These are phyloP conservation scores for Samia ricini DNA, from an alignment of 1,140 invertebrate genomes.

Conservation along the genomic window DNA sequence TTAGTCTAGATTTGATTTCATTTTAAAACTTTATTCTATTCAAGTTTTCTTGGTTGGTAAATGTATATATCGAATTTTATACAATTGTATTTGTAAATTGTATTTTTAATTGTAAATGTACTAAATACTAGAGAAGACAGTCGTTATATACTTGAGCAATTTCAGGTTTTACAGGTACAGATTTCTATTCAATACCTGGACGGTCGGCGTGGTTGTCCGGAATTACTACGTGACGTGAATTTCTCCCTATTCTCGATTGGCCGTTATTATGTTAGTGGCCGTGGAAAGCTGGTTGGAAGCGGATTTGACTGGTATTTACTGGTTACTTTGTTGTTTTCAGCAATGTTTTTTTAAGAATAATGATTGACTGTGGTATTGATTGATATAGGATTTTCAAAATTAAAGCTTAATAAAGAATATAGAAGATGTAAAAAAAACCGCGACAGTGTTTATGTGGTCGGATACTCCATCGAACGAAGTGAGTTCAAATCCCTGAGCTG, in stretches of 20 bases:
- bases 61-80: not conserved
- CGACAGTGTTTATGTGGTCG: no score
- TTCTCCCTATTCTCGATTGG: slow-evolving; percentile 38
- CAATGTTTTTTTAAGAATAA: no score
- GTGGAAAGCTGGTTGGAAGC: slow-evolving; percentile 31
- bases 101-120: not conserved
- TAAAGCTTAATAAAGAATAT: no score
- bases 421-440: no score
- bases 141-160: not conserved
- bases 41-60: not conserved
- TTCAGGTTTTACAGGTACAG: slow-evolving; percentile 9
- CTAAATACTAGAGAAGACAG: no score
- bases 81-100: no score
- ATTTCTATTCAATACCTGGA: slow-evolving; percentile 34
- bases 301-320: slow-evolving; percentile 26
- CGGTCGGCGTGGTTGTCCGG: slow-evolving; percentile 1
- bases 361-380: no score
- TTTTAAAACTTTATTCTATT: not conserved
- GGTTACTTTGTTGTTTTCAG: not conserved
- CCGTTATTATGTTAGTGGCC: slow-evolving; percentile 47
- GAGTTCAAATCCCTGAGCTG: no score
- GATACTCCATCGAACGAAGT: no score
- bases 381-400: no score
- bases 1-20: slow-evolving; percentile 9
- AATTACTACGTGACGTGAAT: slow-evolving; percentile 45